Percentiles rank a stretch among this genome's conserved stretches.
phyloP scores from a whole-genome alignment of 2,888 invertebrate genomes.

The Tricholauxania praeusta region DNA sequence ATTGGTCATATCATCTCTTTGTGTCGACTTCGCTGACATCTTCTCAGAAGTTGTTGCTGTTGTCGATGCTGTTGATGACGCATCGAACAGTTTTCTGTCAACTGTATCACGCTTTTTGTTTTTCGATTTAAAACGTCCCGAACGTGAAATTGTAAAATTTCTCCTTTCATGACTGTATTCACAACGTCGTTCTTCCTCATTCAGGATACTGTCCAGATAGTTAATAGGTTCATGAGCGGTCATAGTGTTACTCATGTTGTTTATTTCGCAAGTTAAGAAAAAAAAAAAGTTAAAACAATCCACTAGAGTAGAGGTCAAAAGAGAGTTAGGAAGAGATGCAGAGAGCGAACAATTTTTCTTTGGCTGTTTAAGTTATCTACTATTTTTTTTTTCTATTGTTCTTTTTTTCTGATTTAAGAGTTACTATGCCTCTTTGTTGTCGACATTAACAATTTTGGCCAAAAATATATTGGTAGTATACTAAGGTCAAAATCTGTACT shows the following conservation, averaged over 20 bases:
- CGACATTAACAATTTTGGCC: no score
- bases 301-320: no score
- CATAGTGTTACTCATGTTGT: conserved; percentile 56
- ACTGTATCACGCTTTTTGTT: conserved; percentile 71
- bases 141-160: conserved; percentile 72
- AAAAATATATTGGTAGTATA: no score
- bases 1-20: conserved; percentile 17
- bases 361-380: no score
- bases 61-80: conserved; percentile 18
- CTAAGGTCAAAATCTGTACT: no score
- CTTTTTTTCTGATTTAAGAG: no score
- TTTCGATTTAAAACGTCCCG: conserved; percentile 72
- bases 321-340: no score
- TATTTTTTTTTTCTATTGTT: no score
- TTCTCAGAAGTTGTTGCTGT: conserved; percentile 10
- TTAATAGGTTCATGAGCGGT: conserved; percentile 62
- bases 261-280: neutral
- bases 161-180: conserved; percentile 65
- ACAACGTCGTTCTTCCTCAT: conserved; percentile 64
- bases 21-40: conserved; percentile 7
- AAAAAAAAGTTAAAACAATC: no score
- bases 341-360: no score
- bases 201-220: conserved; percentile 64
- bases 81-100: conserved; percentile 70
- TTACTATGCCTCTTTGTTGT: no score